Evolutionary conservation across 2,888 invertebrate genomes (phyloP).

Genomic region (Lissonota sp.): DNA sequence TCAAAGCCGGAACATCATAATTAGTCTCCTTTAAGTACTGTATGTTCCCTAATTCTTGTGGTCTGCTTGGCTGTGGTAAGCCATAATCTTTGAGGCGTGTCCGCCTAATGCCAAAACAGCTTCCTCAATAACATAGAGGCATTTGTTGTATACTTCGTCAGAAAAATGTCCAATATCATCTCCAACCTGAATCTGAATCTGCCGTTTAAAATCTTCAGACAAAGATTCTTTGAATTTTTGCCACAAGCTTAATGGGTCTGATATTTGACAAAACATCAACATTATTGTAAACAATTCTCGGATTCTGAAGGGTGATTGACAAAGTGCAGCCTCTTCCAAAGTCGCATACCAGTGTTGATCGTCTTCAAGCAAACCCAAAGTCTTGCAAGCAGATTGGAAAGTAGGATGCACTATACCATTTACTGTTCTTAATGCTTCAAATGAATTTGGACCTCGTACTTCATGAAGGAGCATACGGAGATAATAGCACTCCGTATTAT

Average conservation of each 20-base stretch:
- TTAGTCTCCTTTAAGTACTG: constrained; percentile 63
- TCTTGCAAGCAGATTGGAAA: constrained; percentile 80
- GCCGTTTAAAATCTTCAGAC: constrained; percentile 6
- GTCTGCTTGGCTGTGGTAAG: neutral
- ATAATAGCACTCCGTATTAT: constrained; percentile 74
- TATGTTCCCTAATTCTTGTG: constrained; percentile 51
- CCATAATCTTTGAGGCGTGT: neutral
- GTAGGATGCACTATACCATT: constrained; percentile 76
- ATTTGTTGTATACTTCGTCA: neutral
- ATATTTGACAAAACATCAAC: constrained; percentile 4
- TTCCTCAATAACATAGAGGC: neutral
- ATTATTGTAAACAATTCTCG: constrained; percentile 14
- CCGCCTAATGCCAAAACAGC: too few species aligned
- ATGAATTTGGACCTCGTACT: constrained; percentile 78
- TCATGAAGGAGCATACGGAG: constrained; percentile 74
- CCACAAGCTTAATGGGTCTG: constrained; percentile 22
- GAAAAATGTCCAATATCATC: neutral
- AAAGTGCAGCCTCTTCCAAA: constrained; percentile 2
- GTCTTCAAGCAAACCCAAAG: constrained; percentile 76
- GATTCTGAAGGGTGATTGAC: neutral
- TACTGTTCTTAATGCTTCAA: constrained; percentile 77
- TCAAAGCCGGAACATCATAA: too few species aligned
- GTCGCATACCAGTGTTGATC: constrained; percentile 74
- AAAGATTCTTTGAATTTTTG: constrained; percentile 10
- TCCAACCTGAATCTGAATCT: neutral